Evolutionary conservation across 2,113 vertebrate species (phyloP).

Genomic region (Acanthisitta chloris): DNA sequence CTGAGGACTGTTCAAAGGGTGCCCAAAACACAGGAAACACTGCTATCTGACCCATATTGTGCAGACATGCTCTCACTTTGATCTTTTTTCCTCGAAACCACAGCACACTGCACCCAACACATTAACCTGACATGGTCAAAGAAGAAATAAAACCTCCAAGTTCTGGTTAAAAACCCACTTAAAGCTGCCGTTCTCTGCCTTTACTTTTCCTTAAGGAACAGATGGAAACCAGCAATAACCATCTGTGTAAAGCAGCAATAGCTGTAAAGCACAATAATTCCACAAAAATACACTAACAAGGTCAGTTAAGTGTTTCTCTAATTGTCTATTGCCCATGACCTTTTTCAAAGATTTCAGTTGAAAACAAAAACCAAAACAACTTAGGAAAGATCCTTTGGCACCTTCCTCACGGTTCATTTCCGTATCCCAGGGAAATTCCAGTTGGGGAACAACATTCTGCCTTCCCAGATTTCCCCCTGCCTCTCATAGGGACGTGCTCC

Average conservation of each 20-base stretch:
- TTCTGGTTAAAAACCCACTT: slow-evolving; percentile 3
- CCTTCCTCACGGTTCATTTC: not conserved
- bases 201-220: slow-evolving; percentile 12
- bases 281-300: slow-evolving; percentile 44
- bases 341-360: slow-evolving; percentile 9
- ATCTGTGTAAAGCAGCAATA: slow-evolving; percentile 39
- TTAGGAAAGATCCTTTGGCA: not conserved
- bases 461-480: not conserved
- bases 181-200: not conserved
- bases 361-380: slow-evolving; percentile 26
- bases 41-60: not conserved
- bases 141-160: not conserved
- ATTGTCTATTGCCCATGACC: not conserved
- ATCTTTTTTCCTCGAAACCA: slow-evolving; percentile 30
- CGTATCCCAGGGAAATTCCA: not conserved
- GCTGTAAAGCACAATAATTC: slow-evolving; percentile 4
- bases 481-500: accelerated
- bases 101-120: not conserved
- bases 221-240: slow-evolving; percentile 56
- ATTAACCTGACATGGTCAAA: not conserved
- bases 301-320: slow-evolving; percentile 21
- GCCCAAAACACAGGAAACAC: slow-evolving; percentile 4
- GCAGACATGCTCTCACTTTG: slow-evolving; percentile 37
- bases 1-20: slow-evolving; percentile 5
- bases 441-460: not conserved